These are phyloP conservation scores for Drosophila eohydei DNA, from an alignment of 2,888 invertebrate genomes.

Conservation along the genomic window DNA sequence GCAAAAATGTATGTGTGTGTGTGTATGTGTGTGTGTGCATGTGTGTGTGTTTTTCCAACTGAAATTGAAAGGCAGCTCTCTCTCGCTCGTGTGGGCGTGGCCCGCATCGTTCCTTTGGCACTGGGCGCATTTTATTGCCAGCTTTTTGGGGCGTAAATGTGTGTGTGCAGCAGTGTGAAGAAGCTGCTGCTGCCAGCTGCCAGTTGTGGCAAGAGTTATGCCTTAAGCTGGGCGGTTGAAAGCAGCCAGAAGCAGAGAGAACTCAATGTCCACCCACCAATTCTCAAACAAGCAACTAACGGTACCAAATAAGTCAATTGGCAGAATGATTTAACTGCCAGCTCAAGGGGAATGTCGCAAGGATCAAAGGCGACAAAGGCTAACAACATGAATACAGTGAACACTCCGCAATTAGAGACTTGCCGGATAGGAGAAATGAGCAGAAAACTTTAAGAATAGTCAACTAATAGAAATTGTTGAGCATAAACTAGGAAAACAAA, in stretches of 20 bases:
- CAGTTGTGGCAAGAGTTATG: constrained; percentile 58
- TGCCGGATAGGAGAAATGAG: not conserved
- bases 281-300: constrained; percentile 17
- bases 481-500: not conserved
- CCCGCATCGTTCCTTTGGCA: constrained; percentile 35
- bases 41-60: constrained; percentile 31
- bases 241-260: constrained; percentile 1
- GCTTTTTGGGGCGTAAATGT: constrained; percentile 57
- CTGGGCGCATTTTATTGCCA: constrained; percentile 49
- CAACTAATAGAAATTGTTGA: not conserved
- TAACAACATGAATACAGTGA: constrained; percentile 2
- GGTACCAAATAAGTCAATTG: constrained; percentile 43
- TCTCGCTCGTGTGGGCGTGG: constrained; percentile 47
- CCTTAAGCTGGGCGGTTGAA: constrained; percentile 17
- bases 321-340: constrained; percentile 27
- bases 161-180: constrained; percentile 48
- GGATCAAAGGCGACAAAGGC: constrained; percentile 3
- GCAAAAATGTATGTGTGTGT: constrained; percentile 50
- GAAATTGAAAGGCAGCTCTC: constrained; percentile 65
- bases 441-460: too few relatives aligned
- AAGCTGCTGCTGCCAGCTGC: constrained; percentile 30
- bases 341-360: constrained; percentile 2
- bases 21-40: not conserved
- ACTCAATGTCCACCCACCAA: not conserved
- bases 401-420: not conserved